Evolutionary conservation across 2,888 invertebrate genomes (phyloP), one percentile per base, ranked within the genome.

Genomic region (Perizoma flavofasciatum): DNA sequence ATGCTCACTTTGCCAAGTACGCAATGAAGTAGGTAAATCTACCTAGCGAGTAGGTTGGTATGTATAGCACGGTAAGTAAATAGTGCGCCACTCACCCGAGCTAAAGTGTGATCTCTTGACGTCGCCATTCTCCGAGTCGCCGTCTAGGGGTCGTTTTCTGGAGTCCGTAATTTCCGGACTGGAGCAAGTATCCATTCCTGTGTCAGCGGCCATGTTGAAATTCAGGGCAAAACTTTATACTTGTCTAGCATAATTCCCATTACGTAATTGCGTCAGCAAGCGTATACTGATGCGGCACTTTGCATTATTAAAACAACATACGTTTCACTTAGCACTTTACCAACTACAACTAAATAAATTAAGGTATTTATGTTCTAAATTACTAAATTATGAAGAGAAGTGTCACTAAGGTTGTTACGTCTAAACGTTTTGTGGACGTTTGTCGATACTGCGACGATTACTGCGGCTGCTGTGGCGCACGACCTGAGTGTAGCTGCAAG

Each of bases 111-210:
- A 97, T 89, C 97, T 95, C 93, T 97, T 97, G 80, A 96, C 96
- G 86, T 96, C 95, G 85, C 96, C 96, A 94, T 96, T 96, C 92
- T 97, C 97, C 79, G 95, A 95, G 93, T 97, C 97, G 74, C 95
- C 95, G 93, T 97, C 97, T 83, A 96, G 94, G 79, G 97, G 97
- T 90, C 97, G 95, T 94, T 97, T 97, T 92, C 97, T 95, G 92
- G 97, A 97, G 94, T 97, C 97, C 86, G 95, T 94, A 92, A 96
- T 96, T 94, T 97, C 97, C 92, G 97, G 97, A 94, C 97, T 97
- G 92, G 97, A 96, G 94, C 97, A 97, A 94, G 97, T 96, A 94
- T 97, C 97, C 96, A 97, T 97, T 94, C 96, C 96, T 94, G 96
- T 96, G 94, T 97, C 97, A 93, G 96, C 96, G 94, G 96, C 97